Conservation (phyloP, 2,113 vertebrate species). For the Megaleporinus macrocephalus region DNA sequence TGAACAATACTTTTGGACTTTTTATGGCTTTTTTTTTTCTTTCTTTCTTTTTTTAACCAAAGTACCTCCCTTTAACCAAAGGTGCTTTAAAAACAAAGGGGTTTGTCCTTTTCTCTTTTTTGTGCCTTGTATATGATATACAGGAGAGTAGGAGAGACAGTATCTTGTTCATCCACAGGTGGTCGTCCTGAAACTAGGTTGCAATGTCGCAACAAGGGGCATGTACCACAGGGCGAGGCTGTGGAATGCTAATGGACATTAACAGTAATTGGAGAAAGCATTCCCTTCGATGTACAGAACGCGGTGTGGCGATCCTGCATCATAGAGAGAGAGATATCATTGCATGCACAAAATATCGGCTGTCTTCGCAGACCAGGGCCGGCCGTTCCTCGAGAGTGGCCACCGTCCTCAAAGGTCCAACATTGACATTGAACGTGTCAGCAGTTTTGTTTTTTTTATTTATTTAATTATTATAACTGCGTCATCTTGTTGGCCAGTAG, state of each 20-base stretch:
- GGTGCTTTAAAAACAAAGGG: constrained; percentile 82
- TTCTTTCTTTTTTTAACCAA: constrained; percentile 74
- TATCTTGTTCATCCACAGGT: constrained; percentile 42
- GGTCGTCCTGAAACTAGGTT: constrained; percentile 3
- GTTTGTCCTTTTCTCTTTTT: constrained; percentile 76
- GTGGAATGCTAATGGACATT: constrained; percentile 39
- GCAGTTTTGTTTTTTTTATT: not conserved
- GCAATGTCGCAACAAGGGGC: not conserved
- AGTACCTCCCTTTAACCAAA: constrained; percentile 84
- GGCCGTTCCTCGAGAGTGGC: not conserved
- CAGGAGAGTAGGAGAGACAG: constrained; percentile 67
- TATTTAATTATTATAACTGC: not conserved
- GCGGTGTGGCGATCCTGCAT: not conserved
- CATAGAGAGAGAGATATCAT: not conserved
- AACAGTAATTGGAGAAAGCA: constrained; percentile 16
- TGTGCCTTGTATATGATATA: constrained; percentile 82
- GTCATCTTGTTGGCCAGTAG: constrained; percentile 28
- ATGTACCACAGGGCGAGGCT: constrained; percentile 1
- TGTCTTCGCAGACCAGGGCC: not conserved
- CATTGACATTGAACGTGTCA: not conserved
- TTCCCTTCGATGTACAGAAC: constrained; percentile 5
- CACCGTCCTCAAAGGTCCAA: not conserved
- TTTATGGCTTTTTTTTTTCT: constrained; percentile 37
- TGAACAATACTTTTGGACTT: constrained; percentile 17
- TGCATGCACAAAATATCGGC: not conserved